Evolutionary conservation across 2,113 vertebrate genomes (phyloP), one percentile per base, ranked within the genome.

Genomic region (Callaeas wilsoni): DNA sequence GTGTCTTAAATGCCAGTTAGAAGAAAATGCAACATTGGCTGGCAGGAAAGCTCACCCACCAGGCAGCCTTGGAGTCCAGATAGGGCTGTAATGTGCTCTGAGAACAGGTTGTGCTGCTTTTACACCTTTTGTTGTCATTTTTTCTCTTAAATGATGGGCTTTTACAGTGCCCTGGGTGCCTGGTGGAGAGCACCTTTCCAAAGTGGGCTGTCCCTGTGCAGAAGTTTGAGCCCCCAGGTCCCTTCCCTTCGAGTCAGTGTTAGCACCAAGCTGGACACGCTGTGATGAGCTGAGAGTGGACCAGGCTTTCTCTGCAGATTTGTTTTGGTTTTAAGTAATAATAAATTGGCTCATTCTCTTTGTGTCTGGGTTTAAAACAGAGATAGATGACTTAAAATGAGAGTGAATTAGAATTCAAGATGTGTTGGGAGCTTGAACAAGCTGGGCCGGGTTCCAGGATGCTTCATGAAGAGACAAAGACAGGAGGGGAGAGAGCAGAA

Each of bases 351-450:
- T 88, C 25, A 13, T 93, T 95, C 63, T 77, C 42, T 47, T 62
- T 80, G 68, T 88, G 50, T 50, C 78, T 95, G 90, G 64, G 50
- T 74, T 95, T 88, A 32, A 83, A 93, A 69, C 76, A 89, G 57
- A 93, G 81, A 89, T 15, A 56, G 82, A 94, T 86, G 42, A 63
- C 75, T 95, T 90, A 53, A 95, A 85, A 86, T 77, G 53, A 70
- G 90, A 90, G 20, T 18, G 67, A 78, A 93, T 97, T 94, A 84
- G 90, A 95, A 96, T 96, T 91, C 82, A 77, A 70, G 75, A 90
- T 80, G 33, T 95, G 63, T 30, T 93, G 85, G 60, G 71, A 93
- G 67, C 67, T 79, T 93, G 85, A 85, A 70, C 26, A 62, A 83
- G 55, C 87, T 90, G 81, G 94, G 91, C 93, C 70, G 78, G n/a